Base-by-base conservation (phyloP, 2,797 vertebrate genomes). In the Erpetoichthys calabaricus region DNA sequence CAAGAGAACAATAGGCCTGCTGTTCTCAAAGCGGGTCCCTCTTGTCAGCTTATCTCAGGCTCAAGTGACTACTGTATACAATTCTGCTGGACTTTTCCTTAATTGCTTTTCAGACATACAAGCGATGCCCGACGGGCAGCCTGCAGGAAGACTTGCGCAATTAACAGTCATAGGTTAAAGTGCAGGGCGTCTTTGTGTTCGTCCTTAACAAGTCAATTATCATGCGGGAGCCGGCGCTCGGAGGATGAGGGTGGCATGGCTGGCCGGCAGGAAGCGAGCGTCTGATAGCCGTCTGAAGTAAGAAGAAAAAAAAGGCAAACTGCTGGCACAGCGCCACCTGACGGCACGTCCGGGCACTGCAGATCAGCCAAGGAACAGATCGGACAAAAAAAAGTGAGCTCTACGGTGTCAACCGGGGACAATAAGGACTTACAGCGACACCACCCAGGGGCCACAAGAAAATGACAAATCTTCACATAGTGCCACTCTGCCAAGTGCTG, bases 1-100 rank as follows among this genome's bases (percentile, higher is more conserved):
- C 51, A 58, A 41, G 42, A 52, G 54, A 63, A 58, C 64, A 63
- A 61, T 6, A 56, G 46, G 5, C 5, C 59, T 61, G 61, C 59
- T 65, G 65, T 59, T 55, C 50, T 57, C 53, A 66, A 67, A 62
- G 62, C 69, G 63, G 64, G 65, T 59, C 65, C 56, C 60, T 25
- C 25, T 25, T 25, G 25, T 25, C 6, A 25, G 51, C 50, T 72
- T 66, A 69, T 58, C 63, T 62, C 65, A 60, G 63, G 58, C 62
- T 70, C 60, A 66, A 53, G 60, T 60, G 60, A 55, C 60, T 57
- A n/a, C n/a, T n/a, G n/a, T n/a, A 25, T 56, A 53, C 56, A 0
- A 61, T 67, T 64, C 62, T 4, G 57, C 62, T 64, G 59, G 63
- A 64, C 5, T 68, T 68, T 25, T 64, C 57, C 73, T 66, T 72